Evolutionary conservation across 2,888 invertebrate genomes (phyloP).

Genomic region (Atethmia centrago): DNA sequence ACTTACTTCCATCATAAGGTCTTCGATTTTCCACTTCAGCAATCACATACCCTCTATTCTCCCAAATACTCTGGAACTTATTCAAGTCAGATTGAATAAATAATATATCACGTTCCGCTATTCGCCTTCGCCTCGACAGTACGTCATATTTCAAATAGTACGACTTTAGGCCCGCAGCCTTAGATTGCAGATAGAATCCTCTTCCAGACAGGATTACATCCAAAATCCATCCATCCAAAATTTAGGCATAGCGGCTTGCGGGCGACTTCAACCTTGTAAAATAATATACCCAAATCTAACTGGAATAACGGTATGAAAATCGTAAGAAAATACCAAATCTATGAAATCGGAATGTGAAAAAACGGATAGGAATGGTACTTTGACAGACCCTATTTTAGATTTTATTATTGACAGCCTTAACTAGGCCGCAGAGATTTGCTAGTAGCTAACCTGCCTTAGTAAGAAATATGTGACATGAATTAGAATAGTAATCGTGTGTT

Average conservation of each 20-base stretch:
- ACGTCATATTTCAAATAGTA: constrained; percentile 37
- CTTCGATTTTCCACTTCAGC: constrained; percentile 16
- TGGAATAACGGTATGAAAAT: constrained; percentile 31
- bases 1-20: neutral
- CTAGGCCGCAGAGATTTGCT: too few species aligned
- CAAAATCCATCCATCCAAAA: too few species aligned
- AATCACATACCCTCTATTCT: neutral
- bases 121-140: neutral
- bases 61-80: constrained; percentile 9
- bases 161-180: constrained; percentile 8
- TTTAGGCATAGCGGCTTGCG: neutral
- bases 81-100: constrained; percentile 32
- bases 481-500: neutral
- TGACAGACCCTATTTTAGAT: constrained; percentile 36
- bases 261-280: constrained; percentile 17
- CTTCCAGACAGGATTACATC: constrained; percentile 27
- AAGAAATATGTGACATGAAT: neutral
- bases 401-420: too few species aligned
- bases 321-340: neutral
- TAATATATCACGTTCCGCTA: constrained; percentile 24
- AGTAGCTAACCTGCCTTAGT: neutral
- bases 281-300: constrained; percentile 36
- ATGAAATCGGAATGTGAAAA: constrained; percentile 1
- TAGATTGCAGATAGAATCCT: constrained; percentile 31
- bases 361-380: constrained; percentile 11